These are phyloP conservation scores for Pelosia muscerda DNA, from an alignment of 2,888 invertebrate species.

Conservation along the genomic window DNA sequence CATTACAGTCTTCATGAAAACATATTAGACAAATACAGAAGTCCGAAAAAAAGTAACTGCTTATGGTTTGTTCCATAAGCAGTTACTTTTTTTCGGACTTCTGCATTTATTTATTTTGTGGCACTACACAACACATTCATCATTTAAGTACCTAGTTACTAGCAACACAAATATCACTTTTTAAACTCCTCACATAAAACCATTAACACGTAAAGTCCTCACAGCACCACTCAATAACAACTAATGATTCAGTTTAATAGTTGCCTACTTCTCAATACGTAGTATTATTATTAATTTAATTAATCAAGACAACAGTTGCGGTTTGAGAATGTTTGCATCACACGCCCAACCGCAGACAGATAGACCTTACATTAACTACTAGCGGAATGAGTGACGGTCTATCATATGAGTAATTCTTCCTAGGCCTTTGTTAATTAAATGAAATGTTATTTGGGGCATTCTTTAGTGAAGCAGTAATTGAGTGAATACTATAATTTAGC, in stretches of 20 bases:
- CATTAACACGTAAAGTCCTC: background rate
- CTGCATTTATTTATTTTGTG: background rate
- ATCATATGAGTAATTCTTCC: background rate
- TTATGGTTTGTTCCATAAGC: no score
- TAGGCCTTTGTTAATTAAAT: conserved; percentile 15
- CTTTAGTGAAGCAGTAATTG: conserved; percentile 10
- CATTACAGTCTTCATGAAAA: no score
- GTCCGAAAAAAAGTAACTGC: no score
- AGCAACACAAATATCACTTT: background rate
- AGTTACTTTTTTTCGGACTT: no score
- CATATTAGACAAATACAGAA: background rate
- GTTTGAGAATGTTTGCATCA: conserved; percentile 8
- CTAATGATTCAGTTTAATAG: background rate
- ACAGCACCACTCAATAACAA: conserved; percentile 8
- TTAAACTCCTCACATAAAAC: background rate
- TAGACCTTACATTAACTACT: conserved; percentile 3
- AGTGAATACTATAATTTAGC: background rate
- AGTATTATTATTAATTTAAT: background rate
- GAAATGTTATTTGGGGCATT: background rate
- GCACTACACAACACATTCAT: background rate
- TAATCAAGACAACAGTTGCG: conserved; percentile 2
- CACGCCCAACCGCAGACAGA: conserved; percentile 4
- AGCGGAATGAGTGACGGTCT: conserved; percentile 6
- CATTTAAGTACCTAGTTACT: no score
- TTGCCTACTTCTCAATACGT: background rate